Evolutionary conservation across 2,113 vertebrate species (phyloP).

Genomic region (Python bivittatus): DNA sequence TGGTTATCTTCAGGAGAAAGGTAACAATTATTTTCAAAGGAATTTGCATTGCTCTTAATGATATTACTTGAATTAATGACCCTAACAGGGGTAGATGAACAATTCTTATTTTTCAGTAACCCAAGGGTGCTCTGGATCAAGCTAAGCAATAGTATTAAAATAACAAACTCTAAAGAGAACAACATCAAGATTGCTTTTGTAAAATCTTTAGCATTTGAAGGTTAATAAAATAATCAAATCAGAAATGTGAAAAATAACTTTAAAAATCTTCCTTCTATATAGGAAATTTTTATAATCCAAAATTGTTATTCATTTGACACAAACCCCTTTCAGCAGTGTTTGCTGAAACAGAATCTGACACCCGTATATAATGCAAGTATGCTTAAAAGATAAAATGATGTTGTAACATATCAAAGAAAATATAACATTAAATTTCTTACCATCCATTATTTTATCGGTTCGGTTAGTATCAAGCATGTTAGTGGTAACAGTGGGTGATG

Average conservation of each 20-base stretch:
- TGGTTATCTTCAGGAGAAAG: not conserved
- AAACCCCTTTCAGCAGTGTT: slow-evolving; percentile 10
- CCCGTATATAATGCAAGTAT: slow-evolving; percentile 44
- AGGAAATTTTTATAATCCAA: not conserved
- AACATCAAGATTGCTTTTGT: fast-evolving
- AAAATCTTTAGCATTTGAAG: slow-evolving; percentile 18
- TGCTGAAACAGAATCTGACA: slow-evolving; percentile 43
- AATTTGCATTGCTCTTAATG: not conserved
- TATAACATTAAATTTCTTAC: slow-evolving; percentile 77
- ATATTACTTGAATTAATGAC: not conserved
- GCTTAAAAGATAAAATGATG: slow-evolving; percentile 52
- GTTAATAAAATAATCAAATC: not conserved
- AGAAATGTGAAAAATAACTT: not conserved
- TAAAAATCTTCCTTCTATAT: not conserved
- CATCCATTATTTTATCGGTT: slow-evolving; percentile 82
- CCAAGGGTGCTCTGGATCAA: not conserved
- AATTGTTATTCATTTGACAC: not conserved
- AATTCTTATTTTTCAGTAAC: not conserved
- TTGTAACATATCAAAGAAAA: slow-evolving; percentile 66
- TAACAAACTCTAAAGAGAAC: not conserved
- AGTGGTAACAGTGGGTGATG: slow-evolving; percentile 89
- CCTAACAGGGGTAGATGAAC: not conserved
- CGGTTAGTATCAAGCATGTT: slow-evolving; percentile 92
- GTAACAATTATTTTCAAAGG: not conserved
- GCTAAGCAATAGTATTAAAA: not conserved